Percentiles rank a stretch among this genome's conserved stretches.
Evolutionary conservation across 2,113 vertebrate species (phyloP).

Genomic region (Notothenia coriiceps): DNA sequence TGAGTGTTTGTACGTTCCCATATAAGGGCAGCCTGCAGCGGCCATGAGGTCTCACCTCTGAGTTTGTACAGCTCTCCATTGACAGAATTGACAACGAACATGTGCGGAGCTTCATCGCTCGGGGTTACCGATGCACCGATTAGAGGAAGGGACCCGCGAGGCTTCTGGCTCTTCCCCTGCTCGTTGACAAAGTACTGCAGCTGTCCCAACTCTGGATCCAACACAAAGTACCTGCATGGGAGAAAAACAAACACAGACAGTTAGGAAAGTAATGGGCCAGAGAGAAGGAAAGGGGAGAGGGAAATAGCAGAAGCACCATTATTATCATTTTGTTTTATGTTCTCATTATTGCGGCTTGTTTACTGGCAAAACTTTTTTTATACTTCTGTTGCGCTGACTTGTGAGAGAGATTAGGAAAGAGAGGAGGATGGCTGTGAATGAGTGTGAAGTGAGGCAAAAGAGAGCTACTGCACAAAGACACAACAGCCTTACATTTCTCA

Average conservation of each 20-base stretch:
- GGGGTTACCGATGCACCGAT: conserved; percentile 90
- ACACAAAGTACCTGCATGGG: conserved; percentile 88
- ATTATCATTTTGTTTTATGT: conserved; percentile 52
- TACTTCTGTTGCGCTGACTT: conserved; percentile 20
- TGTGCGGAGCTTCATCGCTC: conserved; percentile 94
- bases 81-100: conserved; percentile 92
- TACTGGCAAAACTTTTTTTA: conserved; percentile 33
- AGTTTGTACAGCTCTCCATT: conserved; percentile 95
- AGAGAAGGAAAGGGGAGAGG: not conserved
- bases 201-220: conserved; percentile 92
- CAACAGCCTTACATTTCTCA: conserved; percentile 40
- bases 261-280: conserved; percentile 52
- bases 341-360: conserved; percentile 48
- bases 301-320: conserved; percentile 2
- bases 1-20: conserved; percentile 21
- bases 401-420: not conserved
- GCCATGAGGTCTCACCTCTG: conserved; percentile 85
- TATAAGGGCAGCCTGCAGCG: conserved; percentile 20
- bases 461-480: conserved; percentile 20
- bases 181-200: conserved; percentile 97
- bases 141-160: conserved; percentile 91
- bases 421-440: conserved; percentile 18
- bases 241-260: conserved; percentile 32
- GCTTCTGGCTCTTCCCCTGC: conserved; percentile 92
- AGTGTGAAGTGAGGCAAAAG: conserved; percentile 14